Conservation (phyloP, 2,113 vertebrate species). For the Pluvialis apricaria region DNA sequence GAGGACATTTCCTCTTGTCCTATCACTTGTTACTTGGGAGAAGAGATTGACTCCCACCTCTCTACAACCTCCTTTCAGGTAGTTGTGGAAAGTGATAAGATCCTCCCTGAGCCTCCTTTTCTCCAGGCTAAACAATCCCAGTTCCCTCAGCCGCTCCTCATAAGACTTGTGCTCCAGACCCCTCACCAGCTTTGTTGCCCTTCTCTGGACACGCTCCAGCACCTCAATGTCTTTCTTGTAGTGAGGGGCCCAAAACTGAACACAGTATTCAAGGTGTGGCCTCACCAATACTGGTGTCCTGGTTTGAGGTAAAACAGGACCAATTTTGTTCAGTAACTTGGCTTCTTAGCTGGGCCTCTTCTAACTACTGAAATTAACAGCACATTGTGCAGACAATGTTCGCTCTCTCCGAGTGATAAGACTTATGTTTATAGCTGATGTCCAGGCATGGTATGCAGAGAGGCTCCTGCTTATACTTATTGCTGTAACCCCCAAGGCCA, state of each 20-base stretch:
- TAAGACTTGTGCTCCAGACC: background rate
- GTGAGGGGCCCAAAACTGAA: background rate
- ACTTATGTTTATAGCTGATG: no score
- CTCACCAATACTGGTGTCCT: background rate
- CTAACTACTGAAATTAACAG: no score
- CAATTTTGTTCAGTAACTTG: no score
- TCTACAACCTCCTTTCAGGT: fast-evolving
- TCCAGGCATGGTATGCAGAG: no score
- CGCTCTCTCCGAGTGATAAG: no score
- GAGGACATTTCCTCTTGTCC: background rate
- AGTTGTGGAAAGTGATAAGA: fast-evolving
- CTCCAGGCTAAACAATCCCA: background rate
- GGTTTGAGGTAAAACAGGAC: no score
- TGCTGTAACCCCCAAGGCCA: no score
- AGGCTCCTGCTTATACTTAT: no score
- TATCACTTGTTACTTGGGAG: background rate
- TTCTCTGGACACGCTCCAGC: background rate
- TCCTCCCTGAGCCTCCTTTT: background rate
- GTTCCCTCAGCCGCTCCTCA: background rate
- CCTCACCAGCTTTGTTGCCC: background rate
- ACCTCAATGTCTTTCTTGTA: background rate
- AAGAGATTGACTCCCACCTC: fast-evolving
- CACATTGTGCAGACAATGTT: no score
- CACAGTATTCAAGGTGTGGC: fast-evolving
- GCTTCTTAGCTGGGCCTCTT: no score